Conservation (phyloP, 2,888 invertebrate species). For the Gryllus longicercus region DNA sequence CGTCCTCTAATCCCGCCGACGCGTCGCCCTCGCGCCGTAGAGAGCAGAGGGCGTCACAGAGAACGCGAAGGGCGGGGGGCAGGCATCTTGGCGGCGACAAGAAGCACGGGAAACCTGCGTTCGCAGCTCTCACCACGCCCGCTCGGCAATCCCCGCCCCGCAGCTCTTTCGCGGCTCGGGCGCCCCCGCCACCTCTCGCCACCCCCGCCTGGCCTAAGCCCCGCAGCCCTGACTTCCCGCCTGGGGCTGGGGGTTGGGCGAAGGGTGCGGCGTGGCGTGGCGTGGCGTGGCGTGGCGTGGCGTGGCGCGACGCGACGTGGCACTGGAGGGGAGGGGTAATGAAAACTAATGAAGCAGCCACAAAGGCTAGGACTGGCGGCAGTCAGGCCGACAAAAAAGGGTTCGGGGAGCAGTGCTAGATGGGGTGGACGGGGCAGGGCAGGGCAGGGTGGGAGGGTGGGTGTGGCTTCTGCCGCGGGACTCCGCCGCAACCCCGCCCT, state of each 20-base stretch:
- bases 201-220: too few relatives aligned
- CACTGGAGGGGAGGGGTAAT: slow-evolving; percentile 27
- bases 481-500: too few relatives aligned
- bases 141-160: background rate
- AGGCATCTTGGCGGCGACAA: background rate
- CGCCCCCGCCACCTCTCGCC: too few relatives aligned
- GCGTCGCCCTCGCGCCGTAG: slow-evolving; percentile 22
- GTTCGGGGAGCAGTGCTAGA: background rate
- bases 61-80: background rate
- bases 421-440: background rate
- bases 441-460: background rate
- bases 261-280: too few relatives aligned
- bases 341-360: slow-evolving; percentile 33
- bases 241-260: too few relatives aligned
- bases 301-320: background rate
- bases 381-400: slow-evolving; percentile 17
- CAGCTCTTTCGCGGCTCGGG: too few relatives aligned
- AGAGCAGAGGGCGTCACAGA: slow-evolving; percentile 23
- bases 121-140: background rate
- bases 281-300: too few relatives aligned
- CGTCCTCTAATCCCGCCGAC: slow-evolving; percentile 3
- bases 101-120: background rate
- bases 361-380: slow-evolving; percentile 20
- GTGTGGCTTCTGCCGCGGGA: background rate
- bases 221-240: too few relatives aligned